A percentile compares a stretch with the other conserved stretches of the same genome.
These are phyloP conservation scores for Cyprinodon tularosa DNA, from an alignment of 2,113 vertebrate species.

Conservation along the genomic window DNA sequence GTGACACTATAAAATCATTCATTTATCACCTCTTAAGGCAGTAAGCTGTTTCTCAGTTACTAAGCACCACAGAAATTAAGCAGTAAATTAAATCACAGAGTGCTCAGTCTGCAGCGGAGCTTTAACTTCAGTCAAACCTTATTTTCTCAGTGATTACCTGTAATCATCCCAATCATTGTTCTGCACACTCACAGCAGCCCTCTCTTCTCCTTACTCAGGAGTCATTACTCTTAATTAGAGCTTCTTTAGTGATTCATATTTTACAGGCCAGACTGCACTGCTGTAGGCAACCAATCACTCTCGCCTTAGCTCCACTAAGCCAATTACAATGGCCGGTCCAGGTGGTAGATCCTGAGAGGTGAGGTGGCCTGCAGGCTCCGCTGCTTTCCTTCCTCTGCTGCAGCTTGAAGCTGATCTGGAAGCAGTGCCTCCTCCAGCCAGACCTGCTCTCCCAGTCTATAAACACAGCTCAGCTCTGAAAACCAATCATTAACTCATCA, in stretches of 20 bases:
- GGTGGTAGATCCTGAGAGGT: slow-evolving; percentile 52
- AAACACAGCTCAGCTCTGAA: slow-evolving; percentile 57
- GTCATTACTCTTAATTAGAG: slow-evolving; percentile 71
- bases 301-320: slow-evolving; percentile 47
- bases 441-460: slow-evolving; percentile 77
- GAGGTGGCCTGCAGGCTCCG: slow-evolving; percentile 4
- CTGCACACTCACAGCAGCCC: slow-evolving; percentile 25
- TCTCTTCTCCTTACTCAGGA: slow-evolving; percentile 38
- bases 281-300: slow-evolving; percentile 60
- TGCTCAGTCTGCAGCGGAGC: not conserved
- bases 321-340: slow-evolving; percentile 68
- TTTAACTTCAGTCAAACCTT: slow-evolving; percentile 16
- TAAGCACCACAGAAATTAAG: not conserved
- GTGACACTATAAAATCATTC: not conserved
- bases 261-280: slow-evolving; percentile 41
- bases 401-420: slow-evolving; percentile 29
- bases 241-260: slow-evolving; percentile 65
- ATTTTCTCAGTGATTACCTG: slow-evolving; percentile 55
- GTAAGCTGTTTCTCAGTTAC: not conserved
- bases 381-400: not conserved
- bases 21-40: not conserved
- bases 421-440: slow-evolving; percentile 3
- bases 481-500: slow-evolving; percentile 77
- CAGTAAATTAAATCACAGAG: slow-evolving; percentile 2
- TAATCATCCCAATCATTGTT: slow-evolving; percentile 60